These are phyloP conservation scores for Amphimedon queenslandica DNA, from an alignment of 37 sponge, comb jelly and placozoan genomes.

Conservation along the genomic window DNA sequence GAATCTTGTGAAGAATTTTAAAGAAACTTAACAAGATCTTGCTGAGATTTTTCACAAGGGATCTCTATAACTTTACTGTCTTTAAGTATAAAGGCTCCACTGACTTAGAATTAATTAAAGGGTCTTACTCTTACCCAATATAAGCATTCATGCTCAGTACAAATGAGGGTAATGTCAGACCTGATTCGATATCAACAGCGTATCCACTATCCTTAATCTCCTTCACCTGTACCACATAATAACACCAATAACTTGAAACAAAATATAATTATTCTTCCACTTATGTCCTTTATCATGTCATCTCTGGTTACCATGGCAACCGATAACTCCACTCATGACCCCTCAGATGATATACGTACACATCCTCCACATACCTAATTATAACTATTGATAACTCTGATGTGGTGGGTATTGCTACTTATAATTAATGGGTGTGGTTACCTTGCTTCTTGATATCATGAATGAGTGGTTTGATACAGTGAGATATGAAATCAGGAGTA, in stretches of 20 bases:
- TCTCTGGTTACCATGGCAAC: conserved; percentile 92
- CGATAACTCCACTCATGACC: conserved; percentile 76
- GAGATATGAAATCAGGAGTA: too few relatives aligned
- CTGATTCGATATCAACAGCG: conserved; percentile 15
- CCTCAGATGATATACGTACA: conserved; percentile 56
- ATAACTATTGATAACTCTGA: too few relatives aligned
- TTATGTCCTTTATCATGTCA: conserved; percentile 59
- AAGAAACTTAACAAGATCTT: too few relatives aligned
- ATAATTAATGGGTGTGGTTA: too few relatives aligned
- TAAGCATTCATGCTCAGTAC: conserved; percentile 91
- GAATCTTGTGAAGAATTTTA: too few relatives aligned
- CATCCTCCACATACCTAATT: conserved; percentile 76
- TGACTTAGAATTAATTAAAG: too few relatives aligned
- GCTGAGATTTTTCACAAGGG: too few relatives aligned
- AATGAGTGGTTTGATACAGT: too few relatives aligned
- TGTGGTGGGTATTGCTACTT: too few relatives aligned
- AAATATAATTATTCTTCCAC: neutral
- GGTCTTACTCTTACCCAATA: conserved; percentile 72
- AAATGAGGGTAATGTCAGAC: conserved; percentile 21
- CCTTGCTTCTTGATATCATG: too few relatives aligned
- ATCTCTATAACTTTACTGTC: too few relatives aligned
- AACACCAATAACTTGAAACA: neutral
- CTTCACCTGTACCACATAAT: conserved; percentile 13
- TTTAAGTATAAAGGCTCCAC: too few relatives aligned
- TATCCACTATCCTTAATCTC: conserved; percentile 23